phyloP scores from a whole-genome alignment of 2,797 vertebrate species.

The Epinephelus awoara region DNA sequence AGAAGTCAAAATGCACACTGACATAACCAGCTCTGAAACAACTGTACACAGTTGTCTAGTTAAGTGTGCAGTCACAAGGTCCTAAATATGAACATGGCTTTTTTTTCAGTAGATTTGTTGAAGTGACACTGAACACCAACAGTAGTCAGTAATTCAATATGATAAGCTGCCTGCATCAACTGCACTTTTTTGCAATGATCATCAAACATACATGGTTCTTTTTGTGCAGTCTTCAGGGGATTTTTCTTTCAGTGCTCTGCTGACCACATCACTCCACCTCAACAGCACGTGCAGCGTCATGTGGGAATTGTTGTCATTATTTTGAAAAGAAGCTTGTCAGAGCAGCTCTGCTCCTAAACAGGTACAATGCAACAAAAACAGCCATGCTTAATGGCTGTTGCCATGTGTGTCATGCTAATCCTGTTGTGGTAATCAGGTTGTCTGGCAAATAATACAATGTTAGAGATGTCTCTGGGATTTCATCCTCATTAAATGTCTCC shows the following conservation, averaged over 20 bases:
- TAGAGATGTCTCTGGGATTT: conserved; percentile 17
- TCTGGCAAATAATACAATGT: conserved; percentile 22
- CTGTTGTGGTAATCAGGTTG: conserved; percentile 34
- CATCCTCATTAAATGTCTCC: conserved; percentile 42
- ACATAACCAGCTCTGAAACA: too few relatives aligned
- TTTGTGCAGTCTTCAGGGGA: background rate
- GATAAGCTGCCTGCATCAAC: background rate
- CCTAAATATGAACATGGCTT: too few relatives aligned
- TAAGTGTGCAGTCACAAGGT: too few relatives aligned
- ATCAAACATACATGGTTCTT: conserved; percentile 1
- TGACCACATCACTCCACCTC: conserved; percentile 7
- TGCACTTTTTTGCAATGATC: background rate
- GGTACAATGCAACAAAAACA: background rate
- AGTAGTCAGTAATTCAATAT: background rate
- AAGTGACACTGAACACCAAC: background rate
- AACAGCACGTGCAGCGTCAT: background rate
- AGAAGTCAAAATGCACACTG: too few relatives aligned
- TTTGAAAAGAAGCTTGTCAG: conserved; percentile 17
- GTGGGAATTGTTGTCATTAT: conserved; percentile 15
- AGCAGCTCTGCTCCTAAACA: background rate
- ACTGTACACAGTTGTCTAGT: too few relatives aligned
- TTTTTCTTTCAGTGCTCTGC: background rate
- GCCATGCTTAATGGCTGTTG: conserved; percentile 19
- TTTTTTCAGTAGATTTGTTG: too few relatives aligned
- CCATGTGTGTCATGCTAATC: conserved; percentile 27